Evolutionary conservation across 2,888 invertebrate species (phyloP).

Genomic region (Athrips mouffetella): DNA sequence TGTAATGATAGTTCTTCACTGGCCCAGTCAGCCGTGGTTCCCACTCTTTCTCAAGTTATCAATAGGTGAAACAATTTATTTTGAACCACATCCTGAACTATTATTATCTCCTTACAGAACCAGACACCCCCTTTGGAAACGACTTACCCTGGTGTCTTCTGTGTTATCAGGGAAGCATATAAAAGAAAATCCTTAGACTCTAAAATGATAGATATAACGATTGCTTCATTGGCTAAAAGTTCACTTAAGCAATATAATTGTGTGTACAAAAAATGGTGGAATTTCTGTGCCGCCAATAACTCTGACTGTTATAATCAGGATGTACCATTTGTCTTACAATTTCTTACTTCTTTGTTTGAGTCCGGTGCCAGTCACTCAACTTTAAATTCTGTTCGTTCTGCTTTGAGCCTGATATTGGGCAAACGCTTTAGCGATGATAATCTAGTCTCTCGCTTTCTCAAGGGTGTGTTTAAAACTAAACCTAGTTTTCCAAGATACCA

Average conservation of each 20-base stretch:
- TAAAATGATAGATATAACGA: slow-evolving; percentile 2
- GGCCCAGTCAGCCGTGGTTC: slow-evolving; percentile 24
- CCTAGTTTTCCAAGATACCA: not conserved
- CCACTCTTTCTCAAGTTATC: too few relatives aligned
- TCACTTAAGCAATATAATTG: slow-evolving; percentile 8
- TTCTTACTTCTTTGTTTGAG: not conserved
- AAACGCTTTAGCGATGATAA: not conserved
- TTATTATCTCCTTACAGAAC: too few relatives aligned
- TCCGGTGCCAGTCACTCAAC: not conserved
- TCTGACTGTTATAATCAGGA: not conserved
- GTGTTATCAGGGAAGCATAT: slow-evolving; percentile 1
- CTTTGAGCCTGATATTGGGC: not conserved
- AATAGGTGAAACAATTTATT: too few relatives aligned
- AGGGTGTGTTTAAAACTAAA: slow-evolving; percentile 2
- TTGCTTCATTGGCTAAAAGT: slow-evolving; percentile 2
- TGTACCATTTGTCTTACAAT: not conserved
- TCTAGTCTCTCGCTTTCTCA: not conserved
- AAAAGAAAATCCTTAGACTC: not conserved
- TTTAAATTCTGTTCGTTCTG: slow-evolving; percentile 2
- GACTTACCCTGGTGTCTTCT: not conserved
- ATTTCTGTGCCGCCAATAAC: not conserved
- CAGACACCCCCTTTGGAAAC: too few relatives aligned
- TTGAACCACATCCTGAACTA: too few relatives aligned
- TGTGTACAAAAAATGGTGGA: slow-evolving; percentile 12
- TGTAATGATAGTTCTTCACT: slow-evolving; percentile 18